These are phyloP conservation scores for Ferrisia virgata DNA, from an alignment of 2,888 invertebrate species.

Conservation along the genomic window DNA sequence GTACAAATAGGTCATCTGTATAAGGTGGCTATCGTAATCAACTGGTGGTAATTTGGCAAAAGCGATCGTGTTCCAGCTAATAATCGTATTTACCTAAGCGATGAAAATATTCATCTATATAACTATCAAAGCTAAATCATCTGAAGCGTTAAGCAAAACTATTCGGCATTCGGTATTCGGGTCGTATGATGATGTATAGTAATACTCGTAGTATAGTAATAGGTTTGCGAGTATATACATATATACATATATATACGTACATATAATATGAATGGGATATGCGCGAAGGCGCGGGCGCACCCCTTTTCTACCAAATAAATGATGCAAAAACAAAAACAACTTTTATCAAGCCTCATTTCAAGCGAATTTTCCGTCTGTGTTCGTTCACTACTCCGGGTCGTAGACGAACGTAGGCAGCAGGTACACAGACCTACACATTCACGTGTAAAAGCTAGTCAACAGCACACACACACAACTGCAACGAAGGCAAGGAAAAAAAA, in stretches of 20 bases:
- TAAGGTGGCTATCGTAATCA: not conserved
- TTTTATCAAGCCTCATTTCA: not conserved
- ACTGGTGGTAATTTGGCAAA: constrained; percentile 9
- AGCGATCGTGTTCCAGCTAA: not conserved
- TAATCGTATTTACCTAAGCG: not conserved
- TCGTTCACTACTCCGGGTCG: too few species aligned
- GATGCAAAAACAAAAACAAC: not conserved
- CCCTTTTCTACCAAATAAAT: not conserved
- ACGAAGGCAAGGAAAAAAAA: too few species aligned
- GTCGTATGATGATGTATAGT: not conserved
- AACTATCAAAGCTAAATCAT: not conserved
- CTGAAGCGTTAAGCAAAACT: not conserved
- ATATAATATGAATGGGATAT: too few species aligned
- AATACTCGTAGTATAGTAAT: too few species aligned
- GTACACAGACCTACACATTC: too few species aligned
- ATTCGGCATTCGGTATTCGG: too few species aligned
- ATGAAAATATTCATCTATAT: not conserved
- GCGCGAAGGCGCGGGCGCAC: not conserved
- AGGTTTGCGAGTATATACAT: too few species aligned
- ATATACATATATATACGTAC: too few species aligned
- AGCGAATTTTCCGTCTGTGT: not conserved
- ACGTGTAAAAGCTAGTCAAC: too few species aligned
- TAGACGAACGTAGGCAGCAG: too few species aligned
- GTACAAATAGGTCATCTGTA: constrained; percentile 9
- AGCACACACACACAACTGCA: too few species aligned